phyloP scores from a whole-genome alignment of 1,140 invertebrate species.

The Neoseiulus cucumeris region DNA sequence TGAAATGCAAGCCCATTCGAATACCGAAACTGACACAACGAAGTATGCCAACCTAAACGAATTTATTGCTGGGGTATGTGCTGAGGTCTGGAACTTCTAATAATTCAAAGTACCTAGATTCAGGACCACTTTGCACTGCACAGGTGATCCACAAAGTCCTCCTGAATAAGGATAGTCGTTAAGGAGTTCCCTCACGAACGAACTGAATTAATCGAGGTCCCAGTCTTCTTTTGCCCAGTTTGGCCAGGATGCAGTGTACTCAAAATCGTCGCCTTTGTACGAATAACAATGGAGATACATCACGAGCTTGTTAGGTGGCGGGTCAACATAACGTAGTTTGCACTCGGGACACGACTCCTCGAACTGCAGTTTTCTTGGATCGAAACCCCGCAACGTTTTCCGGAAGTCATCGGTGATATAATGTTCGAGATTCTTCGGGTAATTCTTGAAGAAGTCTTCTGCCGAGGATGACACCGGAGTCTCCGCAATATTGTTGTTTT shows the following conservation, averaged over 20 bases:
- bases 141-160: no score
- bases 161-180: no score
- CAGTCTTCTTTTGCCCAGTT: slow-evolving; percentile 66
- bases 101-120: no score
- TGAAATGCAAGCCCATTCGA: no score
- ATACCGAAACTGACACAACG: no score
- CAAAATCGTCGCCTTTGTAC: slow-evolving; percentile 71
- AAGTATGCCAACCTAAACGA: no score
- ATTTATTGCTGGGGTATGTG: no score
- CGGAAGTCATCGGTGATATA: neutral
- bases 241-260: slow-evolving; percentile 64
- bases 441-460: slow-evolving; percentile 13
- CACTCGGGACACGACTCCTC: slow-evolving; percentile 81
- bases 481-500: neutral
- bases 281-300: slow-evolving; percentile 90
- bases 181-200: neutral
- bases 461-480: neutral
- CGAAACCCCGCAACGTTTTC: slow-evolving; percentile 28
- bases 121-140: no score
- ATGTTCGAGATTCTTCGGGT: slow-evolving; percentile 9
- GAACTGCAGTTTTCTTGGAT: slow-evolving; percentile 48
- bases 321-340: slow-evolving; percentile 69
- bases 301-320: slow-evolving; percentile 64
- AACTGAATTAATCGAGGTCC: slow-evolving; percentile 21
- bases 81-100: no score